A percentile compares a stretch with the other conserved stretches of the same genome.
Evolutionary conservation across 2,113 vertebrate species (phyloP).

Genomic region (Beaufortia kweichowensis): DNA sequence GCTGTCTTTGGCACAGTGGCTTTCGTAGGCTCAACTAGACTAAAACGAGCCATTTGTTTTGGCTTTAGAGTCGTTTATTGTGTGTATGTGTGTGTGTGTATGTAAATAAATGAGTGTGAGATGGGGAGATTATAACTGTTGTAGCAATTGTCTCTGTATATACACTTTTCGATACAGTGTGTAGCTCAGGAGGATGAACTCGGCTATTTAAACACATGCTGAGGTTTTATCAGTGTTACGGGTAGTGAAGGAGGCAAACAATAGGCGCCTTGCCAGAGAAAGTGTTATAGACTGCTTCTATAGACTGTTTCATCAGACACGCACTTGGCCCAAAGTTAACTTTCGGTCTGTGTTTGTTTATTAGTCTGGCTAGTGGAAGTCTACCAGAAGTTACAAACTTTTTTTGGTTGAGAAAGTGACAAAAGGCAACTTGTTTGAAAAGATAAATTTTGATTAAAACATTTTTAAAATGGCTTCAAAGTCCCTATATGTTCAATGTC

Average conservation of each 20-base stretch:
- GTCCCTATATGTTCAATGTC: no score
- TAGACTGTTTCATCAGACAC: neutral
- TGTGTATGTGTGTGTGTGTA: no score
- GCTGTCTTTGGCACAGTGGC: neutral
- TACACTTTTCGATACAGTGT: neutral
- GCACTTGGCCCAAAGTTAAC: no score
- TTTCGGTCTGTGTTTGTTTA: no score
- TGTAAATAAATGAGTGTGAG: neutral
- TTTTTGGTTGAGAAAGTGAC: no score
- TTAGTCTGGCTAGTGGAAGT: no score
- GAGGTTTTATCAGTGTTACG: neutral
- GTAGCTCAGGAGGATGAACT: neutral
- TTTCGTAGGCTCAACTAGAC: neutral
- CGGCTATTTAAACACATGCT: neutral
- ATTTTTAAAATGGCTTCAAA: no score
- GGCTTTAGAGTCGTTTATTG: neutral
- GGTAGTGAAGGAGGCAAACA: neutral
- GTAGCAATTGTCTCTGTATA: neutral
- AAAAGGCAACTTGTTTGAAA: no score
- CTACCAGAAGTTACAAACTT: no score
- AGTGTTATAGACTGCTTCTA: neutral
- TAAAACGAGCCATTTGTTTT: constrained; percentile 11
- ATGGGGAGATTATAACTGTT: neutral
- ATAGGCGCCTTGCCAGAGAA: neutral
- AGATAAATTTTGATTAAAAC: no score